phyloP scores from a whole-genome alignment of 2,113 vertebrate genomes.

The Chloebia gouldiae region DNA sequence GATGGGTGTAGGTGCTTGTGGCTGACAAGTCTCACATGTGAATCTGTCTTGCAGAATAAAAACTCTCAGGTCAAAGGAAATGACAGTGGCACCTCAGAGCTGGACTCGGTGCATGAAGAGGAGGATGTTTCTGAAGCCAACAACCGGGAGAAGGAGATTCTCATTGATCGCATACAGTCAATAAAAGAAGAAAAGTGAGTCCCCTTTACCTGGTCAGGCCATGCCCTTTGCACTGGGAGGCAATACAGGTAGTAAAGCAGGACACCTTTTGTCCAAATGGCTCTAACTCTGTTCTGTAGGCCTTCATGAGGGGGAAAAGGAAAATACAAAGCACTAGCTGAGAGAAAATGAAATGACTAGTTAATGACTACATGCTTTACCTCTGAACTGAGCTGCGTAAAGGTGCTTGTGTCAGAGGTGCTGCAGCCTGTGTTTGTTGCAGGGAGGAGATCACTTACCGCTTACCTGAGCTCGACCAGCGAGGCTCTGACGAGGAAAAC shows the following conservation, averaged over 20 bases:
- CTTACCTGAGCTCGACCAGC: constrained; percentile 92
- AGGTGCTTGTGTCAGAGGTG: background rate
- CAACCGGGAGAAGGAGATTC: constrained; percentile 81
- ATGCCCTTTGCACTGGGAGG: background rate
- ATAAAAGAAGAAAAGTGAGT: constrained; percentile 97
- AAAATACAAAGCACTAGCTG: background rate
- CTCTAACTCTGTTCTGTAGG: background rate
- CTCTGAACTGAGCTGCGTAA: background rate
- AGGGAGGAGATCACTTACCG: constrained; percentile 94
- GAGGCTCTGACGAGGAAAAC: constrained; percentile 94
- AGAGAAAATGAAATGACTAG: background rate
- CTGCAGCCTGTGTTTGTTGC: background rate
- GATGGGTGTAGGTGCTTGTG: background rate
- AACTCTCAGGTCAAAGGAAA: constrained; percentile 41
- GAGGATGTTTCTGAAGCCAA: constrained; percentile 81
- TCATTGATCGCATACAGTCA: constrained; percentile 90
- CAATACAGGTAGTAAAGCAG: background rate
- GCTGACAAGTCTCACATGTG: background rate
- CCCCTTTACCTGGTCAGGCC: background rate
- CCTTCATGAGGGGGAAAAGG: background rate
- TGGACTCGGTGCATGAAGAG: constrained; percentile 79
- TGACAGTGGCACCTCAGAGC: constrained; percentile 47
- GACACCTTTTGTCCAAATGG: background rate
- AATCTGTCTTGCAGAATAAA: constrained; percentile 66
- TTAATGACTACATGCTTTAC: background rate